phyloP scores from a whole-genome alignment of 2,113 vertebrate species.

The Phalacrocorax brasilianus region DNA sequence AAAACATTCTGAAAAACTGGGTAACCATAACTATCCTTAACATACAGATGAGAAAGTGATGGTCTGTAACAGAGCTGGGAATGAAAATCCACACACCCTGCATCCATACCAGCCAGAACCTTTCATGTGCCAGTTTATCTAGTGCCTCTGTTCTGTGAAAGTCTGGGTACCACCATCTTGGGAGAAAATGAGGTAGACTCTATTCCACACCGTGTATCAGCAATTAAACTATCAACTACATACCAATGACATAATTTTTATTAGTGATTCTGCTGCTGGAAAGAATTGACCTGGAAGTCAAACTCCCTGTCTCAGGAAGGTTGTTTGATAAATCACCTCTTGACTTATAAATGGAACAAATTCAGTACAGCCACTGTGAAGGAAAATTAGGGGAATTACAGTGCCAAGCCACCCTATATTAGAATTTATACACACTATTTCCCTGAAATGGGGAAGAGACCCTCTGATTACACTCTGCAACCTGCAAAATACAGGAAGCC shows the following conservation, averaged over 20 bases:
- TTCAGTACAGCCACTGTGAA: background rate
- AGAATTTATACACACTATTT: background rate
- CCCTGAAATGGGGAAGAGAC: background rate
- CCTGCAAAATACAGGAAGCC: background rate
- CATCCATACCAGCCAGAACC: background rate
- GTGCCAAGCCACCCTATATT: background rate
- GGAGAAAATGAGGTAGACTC: background rate
- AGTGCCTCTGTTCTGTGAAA: background rate
- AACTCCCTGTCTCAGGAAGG: background rate
- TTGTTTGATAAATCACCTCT: background rate
- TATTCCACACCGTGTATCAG: background rate
- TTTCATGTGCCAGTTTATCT: background rate
- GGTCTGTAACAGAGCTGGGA: background rate
- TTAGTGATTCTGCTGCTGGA: background rate
- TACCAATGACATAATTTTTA: background rate
- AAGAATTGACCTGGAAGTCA: conserved; percentile 23
- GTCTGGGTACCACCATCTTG: background rate
- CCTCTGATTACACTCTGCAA: background rate
- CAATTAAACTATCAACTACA: background rate
- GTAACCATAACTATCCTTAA: background rate
- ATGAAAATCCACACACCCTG: background rate
- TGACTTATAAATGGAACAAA: background rate
- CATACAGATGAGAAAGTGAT: background rate
- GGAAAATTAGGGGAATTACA: background rate
- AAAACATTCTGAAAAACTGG: background rate